These are phyloP conservation scores for Gulo gulo DNA, from an alignment of 2,113 vertebrate species.

Conservation along the genomic window DNA sequence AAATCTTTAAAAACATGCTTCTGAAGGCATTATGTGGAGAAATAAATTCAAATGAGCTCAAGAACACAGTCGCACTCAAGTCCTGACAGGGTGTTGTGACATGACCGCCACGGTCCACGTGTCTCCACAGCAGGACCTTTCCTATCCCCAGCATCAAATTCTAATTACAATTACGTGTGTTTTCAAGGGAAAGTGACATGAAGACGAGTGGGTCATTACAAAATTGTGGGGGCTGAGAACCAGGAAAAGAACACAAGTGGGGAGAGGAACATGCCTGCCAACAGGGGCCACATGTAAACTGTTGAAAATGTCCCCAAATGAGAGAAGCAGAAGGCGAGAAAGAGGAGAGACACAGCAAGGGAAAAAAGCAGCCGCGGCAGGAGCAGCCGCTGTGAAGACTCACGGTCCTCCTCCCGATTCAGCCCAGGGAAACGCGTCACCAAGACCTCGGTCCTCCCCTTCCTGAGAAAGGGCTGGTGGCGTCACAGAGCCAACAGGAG, in stretches of 20 bases:
- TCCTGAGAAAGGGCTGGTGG: not conserved
- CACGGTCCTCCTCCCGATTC: not conserved
- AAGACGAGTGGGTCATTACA: not conserved
- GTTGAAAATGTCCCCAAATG: not conserved
- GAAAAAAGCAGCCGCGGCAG: not conserved
- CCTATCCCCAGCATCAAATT: not conserved
- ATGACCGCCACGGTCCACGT: not conserved
- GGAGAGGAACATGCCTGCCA: not conserved
- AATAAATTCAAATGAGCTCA: not conserved
- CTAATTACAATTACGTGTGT: not conserved
- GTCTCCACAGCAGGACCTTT: not conserved
- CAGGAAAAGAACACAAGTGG: not conserved
- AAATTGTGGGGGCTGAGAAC: not conserved
- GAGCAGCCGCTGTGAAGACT: not conserved
- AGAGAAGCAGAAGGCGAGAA: not conserved
- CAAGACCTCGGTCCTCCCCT: not conserved
- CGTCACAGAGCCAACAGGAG: not conserved
- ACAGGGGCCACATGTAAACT: too few relatives aligned
- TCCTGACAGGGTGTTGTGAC: not conserved
- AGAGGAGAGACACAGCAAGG: not conserved
- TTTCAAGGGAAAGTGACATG: not conserved
- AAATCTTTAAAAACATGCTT: not conserved
- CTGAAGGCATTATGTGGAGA: not conserved
- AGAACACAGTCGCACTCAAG: not conserved
- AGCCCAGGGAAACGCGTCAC: not conserved